These are phyloP conservation scores for Tinea semifulvella DNA, from an alignment of 2,888 invertebrate genomes.

Conservation along the genomic window DNA sequence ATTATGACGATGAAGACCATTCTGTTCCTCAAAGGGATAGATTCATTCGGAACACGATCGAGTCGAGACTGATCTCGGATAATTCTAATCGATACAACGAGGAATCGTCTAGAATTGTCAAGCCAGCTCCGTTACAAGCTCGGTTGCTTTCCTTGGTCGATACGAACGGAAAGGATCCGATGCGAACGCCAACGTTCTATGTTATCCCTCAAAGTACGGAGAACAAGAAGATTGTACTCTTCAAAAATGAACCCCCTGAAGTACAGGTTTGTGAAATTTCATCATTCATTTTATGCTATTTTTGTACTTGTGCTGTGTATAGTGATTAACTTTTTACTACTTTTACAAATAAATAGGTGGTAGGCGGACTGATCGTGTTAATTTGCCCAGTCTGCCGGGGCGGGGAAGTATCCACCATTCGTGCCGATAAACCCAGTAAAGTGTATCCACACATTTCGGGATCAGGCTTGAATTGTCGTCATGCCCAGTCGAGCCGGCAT, in stretches of 20 bases:
- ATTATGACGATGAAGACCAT: slow-evolving; percentile 52
- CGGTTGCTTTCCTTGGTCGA: slow-evolving; percentile 46
- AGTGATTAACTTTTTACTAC: too few species aligned
- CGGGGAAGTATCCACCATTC: too few species aligned
- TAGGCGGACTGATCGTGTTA: too few species aligned
- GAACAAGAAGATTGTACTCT: slow-evolving; percentile 72
- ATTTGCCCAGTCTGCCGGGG: too few species aligned
- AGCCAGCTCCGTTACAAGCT: slow-evolving; percentile 52
- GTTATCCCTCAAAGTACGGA: slow-evolving; percentile 50
- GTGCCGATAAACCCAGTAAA: too few species aligned
- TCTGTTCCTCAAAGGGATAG: slow-evolving; percentile 36
- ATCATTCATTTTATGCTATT: too few species aligned
- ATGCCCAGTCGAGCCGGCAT: too few species aligned
- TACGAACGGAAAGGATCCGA: slow-evolving; percentile 39
- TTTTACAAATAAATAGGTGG: too few species aligned
- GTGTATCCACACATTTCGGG: too few species aligned
- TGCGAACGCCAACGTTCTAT: slow-evolving; percentile 40
- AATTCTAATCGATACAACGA: slow-evolving; percentile 38
- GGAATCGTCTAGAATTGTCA: slow-evolving; percentile 39
- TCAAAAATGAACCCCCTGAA: slow-evolving; percentile 68
- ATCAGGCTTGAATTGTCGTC: too few species aligned
- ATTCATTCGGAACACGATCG: slow-evolving; percentile 31
- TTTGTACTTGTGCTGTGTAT: neutral
- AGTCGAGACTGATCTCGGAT: slow-evolving; percentile 36
- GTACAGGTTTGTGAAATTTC: too few species aligned